phyloP scores from a whole-genome alignment of 2,888 invertebrate species.

The Conistra vaccinii region DNA sequence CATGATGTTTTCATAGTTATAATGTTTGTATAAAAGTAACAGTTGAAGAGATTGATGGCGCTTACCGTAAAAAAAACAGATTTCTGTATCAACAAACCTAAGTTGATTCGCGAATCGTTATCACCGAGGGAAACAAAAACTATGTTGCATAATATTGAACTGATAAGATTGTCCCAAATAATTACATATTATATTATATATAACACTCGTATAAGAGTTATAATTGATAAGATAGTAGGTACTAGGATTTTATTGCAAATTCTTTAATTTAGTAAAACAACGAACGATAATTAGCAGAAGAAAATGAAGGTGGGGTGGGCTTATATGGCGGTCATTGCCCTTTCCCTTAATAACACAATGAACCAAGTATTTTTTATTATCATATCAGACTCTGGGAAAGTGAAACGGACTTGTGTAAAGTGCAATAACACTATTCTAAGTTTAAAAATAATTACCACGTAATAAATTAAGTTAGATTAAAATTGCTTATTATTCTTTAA shows the following conservation, averaged over 20 bases:
- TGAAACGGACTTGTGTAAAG: no score
- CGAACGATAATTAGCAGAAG: neutral
- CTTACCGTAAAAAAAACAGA: neutral
- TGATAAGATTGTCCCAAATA: constrained; percentile 30
- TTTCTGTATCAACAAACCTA: neutral
- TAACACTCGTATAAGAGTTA: neutral
- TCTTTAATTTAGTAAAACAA: neutral
- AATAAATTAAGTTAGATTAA: no score
- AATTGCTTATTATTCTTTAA: no score
- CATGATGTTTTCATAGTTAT: no score
- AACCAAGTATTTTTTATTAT: no score
- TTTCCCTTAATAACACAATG: no score
- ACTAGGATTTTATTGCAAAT: neutral
- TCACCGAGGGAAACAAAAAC: neutral
- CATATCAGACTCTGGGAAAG: no score
- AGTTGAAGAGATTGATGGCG: neutral
- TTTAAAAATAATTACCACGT: no score
- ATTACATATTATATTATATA: neutral
- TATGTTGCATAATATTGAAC: constrained; percentile 6
- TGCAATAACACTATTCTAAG: no score
- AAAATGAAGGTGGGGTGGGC: no score
- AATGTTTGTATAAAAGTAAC: no score
- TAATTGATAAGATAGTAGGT: constrained; percentile 15
- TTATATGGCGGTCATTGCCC: neutral
- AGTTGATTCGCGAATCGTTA: neutral